These are phyloP conservation scores for Spisula subtruncata DNA, from an alignment of 2,888 invertebrate species.

Conservation along the genomic window DNA sequence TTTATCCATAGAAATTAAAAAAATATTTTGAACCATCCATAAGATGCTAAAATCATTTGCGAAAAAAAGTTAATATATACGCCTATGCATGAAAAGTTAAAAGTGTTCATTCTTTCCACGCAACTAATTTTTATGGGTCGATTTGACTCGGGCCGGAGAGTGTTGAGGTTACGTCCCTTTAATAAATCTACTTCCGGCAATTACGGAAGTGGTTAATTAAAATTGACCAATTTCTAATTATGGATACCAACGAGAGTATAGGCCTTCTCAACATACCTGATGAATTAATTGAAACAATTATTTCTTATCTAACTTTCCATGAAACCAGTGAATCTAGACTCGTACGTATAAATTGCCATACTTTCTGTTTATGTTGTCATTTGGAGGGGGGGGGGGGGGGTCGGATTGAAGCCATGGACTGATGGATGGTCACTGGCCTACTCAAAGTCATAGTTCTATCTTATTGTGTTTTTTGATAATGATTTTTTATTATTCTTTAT, in stretches of 20 bases:
- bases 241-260: constrained; percentile 20
- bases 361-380: not conserved
- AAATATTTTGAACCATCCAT: too few relatives aligned
- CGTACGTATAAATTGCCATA: constrained; percentile 58
- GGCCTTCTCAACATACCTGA: constrained; percentile 77
- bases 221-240: not conserved
- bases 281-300: constrained; percentile 76
- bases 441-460: not conserved
- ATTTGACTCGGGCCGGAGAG: not conserved
- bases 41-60: too few relatives aligned
- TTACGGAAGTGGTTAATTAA: not conserved
- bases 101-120: too few relatives aligned
- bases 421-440: too few relatives aligned
- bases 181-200: not conserved
- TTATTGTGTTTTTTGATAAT: not conserved
- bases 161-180: not conserved
- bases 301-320: constrained; percentile 76
- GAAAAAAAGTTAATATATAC: too few relatives aligned
- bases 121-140: too few relatives aligned
- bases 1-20: too few relatives aligned
- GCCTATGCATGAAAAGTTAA: too few relatives aligned
- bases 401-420: not conserved
- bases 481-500: too few relatives aligned
- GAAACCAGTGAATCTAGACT: constrained; percentile 78
- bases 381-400: not conserved